Base-by-base conservation (phyloP, 2,797 vertebrate species). In the Botia kubotai region DNA sequence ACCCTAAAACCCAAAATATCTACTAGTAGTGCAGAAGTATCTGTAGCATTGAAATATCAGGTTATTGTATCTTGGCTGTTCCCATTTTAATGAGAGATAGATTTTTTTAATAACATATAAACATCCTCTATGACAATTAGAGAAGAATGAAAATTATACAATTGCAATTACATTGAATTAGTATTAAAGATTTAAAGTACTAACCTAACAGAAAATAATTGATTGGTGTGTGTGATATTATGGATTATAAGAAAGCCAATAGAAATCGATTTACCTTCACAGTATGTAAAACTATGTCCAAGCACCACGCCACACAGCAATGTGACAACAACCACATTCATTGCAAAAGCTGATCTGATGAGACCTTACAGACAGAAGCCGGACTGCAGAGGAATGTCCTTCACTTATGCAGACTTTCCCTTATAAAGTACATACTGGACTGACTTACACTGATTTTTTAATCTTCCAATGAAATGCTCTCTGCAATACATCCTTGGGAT, bases 381-480 rank as follows among this genome's bases (percentile, higher is more conserved):
- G 1, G 46, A n/a, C 50, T 29, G 10, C 19, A 13, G 65, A 73
- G 21, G 29, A 26, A 21, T 46, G 43, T 55, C 46, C 43, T 48
- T 17, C 17, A 58, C 58, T 36, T 43, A 5, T 36, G 19, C 0
- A 0, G 16, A 11, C 53, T 33, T 58, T 29, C 17, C 21, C 11
- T 60, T 62, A 58, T 23, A 36, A n/a, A 46, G 17, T n/a, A 2
- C 26, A 29, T 2, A 57, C 19, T 76, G 36, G 4, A 7, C 39
- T 43, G 33, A 78, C 82, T 88, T 88, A 86, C 83, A 77, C 39
- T 43, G 39, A 43, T 72, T 87, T 82, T 84, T 62, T 7, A 14
- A 0, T 46, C 29, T 19, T 48, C 62, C 23, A 72, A 70, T 77
- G 29, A 55, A 46, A 43, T 60, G 4, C 23, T 77, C 10, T 53